A percentile compares a stretch with the other conserved stretches of the same genome.
Conservation (phyloP, 2,113 vertebrate genomes). For the Lepus europaeus region DNA sequence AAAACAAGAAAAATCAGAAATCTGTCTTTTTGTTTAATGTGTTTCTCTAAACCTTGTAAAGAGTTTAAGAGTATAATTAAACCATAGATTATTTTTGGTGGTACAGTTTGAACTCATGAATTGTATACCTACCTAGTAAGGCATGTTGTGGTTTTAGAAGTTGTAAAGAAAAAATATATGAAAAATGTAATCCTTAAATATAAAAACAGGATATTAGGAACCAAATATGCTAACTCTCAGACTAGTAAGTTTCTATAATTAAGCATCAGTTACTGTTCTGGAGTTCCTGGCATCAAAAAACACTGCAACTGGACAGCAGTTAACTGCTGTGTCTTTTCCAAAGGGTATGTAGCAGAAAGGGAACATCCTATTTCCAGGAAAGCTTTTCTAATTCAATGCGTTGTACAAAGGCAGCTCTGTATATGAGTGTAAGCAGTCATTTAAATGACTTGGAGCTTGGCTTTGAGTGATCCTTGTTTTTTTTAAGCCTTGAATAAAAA, state of each 20-base stretch:
- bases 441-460: not conserved
- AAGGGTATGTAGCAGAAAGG: not conserved
- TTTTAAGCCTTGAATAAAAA: too few species aligned
- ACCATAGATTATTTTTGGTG: conserved; percentile 45
- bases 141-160: not conserved
- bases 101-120: conserved; percentile 48
- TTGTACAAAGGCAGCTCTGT: conserved; percentile 1
- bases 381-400: not conserved
- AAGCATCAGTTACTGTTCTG: conserved; percentile 34
- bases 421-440: not conserved
- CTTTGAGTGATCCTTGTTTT: not conserved
- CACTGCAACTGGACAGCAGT: not conserved
- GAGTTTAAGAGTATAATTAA: conserved; percentile 34
- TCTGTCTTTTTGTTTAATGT: not conserved
- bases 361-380: not conserved
- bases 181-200: not conserved
- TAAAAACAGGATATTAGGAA: conserved; percentile 35
- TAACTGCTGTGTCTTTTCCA: conserved; percentile 18
- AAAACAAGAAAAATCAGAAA: conserved; percentile 33
- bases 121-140: not conserved
- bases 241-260: conserved; percentile 21
- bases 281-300: conserved; percentile 46
- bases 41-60: conserved; percentile 67
- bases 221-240: conserved; percentile 24
- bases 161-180: conserved; percentile 42